phyloP scores from a whole-genome alignment of 1,140 invertebrate genomes.

The Tetragnatha versicolor region DNA sequence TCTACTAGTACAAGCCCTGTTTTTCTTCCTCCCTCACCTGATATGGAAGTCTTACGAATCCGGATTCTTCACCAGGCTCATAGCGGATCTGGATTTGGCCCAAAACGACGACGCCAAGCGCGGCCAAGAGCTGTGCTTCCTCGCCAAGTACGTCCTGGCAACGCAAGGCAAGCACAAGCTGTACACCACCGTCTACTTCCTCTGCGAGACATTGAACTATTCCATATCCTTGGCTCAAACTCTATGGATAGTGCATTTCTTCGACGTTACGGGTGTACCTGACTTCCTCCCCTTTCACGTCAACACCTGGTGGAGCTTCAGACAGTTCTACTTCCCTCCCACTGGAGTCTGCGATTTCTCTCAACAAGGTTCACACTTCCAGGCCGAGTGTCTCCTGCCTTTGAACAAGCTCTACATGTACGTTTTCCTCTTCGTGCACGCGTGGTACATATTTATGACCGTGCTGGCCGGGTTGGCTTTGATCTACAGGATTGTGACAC shows the following conservation, averaged over 20 bases:
- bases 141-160: constrained; percentile 22
- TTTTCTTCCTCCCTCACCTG: constrained; percentile 30
- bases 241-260: constrained; percentile 35
- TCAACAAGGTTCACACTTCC: neutral
- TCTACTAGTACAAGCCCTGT: constrained; percentile 20
- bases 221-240: constrained; percentile 11
- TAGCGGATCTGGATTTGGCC: neutral
- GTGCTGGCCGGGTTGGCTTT: constrained; percentile 6
- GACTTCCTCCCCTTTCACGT: neutral
- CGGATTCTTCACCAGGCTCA: constrained; percentile 1
- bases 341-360: neutral
- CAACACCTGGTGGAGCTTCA: constrained; percentile 24
- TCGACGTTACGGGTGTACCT: constrained; percentile 36
- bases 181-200: constrained; percentile 15
- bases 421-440: constrained; percentile 36
- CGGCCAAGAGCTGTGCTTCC: constrained; percentile 5
- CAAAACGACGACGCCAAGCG: constrained; percentile 8
- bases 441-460: constrained; percentile 32
- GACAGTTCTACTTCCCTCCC: constrained; percentile 29
- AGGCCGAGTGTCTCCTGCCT: neutral
- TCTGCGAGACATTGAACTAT: constrained; percentile 34
- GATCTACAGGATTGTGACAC: constrained; percentile 3
- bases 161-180: constrained; percentile 36
- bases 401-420: constrained; percentile 29
- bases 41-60: constrained; percentile 32